Percentiles rank a stretch among this genome's conserved stretches.
These are phyloP conservation scores for Coccyzus lansbergi DNA, from an alignment of 2,797 vertebrate species.

Conservation along the genomic window DNA sequence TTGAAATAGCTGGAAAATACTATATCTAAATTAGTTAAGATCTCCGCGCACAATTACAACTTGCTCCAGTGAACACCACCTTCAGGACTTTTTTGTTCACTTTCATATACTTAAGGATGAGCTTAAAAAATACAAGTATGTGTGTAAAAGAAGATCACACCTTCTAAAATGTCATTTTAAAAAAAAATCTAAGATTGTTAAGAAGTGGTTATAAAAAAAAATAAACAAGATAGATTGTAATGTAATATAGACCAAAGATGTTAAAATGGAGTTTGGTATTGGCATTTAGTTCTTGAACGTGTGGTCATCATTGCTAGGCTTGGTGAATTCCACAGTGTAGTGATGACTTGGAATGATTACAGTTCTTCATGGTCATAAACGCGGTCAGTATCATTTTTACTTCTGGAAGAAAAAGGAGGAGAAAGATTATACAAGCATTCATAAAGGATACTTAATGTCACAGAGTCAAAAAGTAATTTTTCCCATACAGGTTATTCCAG, in stretches of 20 bases:
- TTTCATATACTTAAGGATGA: slow-evolving; percentile 71
- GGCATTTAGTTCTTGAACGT: slow-evolving; percentile 73
- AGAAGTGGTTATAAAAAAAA: slow-evolving; percentile 80
- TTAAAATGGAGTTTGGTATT: slow-evolving; percentile 78
- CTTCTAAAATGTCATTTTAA: slow-evolving; percentile 42
- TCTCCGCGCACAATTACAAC: slow-evolving; percentile 61
- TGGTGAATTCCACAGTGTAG: slow-evolving; percentile 59
- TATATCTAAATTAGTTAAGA: slow-evolving; percentile 73
- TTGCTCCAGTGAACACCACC: slow-evolving; percentile 74
- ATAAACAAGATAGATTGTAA: slow-evolving; percentile 68
- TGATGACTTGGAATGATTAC: slow-evolving; percentile 70
- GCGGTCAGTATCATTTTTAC: slow-evolving; percentile 21
- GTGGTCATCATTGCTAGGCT: slow-evolving; percentile 63
- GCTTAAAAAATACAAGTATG: slow-evolving; percentile 71
- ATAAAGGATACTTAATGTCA: neutral
- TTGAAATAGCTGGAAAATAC: slow-evolving; percentile 63
- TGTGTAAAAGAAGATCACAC: slow-evolving; percentile 74
- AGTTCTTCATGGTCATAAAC: slow-evolving; percentile 69
- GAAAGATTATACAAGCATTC: neutral
- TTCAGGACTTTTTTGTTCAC: slow-evolving; percentile 73
- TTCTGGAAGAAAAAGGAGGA: slow-evolving; percentile 55
- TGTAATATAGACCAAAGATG: slow-evolving; percentile 72
- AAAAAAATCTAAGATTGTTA: slow-evolving; percentile 71
- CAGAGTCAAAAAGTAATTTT: neutral
- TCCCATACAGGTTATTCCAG: fast-evolving